Percentiles rank a stretch among this genome's conserved stretches.
Evolutionary conservation across 2,888 invertebrate genomes (phyloP).

Genomic region (Catocala fraxini): DNA sequence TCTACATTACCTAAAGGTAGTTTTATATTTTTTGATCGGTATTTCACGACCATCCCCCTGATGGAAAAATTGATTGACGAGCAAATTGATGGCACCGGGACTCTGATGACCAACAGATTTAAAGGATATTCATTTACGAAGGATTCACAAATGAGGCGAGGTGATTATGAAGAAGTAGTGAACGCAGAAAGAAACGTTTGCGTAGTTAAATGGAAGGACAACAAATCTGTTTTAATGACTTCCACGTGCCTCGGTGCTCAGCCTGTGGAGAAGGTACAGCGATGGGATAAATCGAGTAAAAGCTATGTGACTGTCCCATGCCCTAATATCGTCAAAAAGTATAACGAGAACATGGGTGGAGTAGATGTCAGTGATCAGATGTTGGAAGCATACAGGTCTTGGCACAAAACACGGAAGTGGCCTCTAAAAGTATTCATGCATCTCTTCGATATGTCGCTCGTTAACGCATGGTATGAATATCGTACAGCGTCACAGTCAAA

Average conservation of each 20-base stretch:
- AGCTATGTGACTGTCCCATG: conserved; percentile 15
- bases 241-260: conserved; percentile 21
- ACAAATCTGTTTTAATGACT: conserved; percentile 9
- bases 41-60: too few relatives aligned
- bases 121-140: too few relatives aligned
- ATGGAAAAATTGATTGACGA: too few relatives aligned
- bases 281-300: conserved; percentile 24
- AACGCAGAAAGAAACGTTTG: background rate
- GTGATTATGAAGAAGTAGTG: too few relatives aligned
- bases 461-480: conserved; percentile 19
- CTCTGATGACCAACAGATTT: too few relatives aligned
- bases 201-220: background rate
- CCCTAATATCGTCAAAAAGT: conserved; percentile 16
- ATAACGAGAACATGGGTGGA: conserved; percentile 14
- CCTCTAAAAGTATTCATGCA: conserved; percentile 33
- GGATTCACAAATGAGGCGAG: too few relatives aligned
- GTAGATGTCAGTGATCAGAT: conserved; percentile 29
- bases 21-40: too few relatives aligned
- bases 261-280: conserved; percentile 17
- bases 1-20: too few relatives aligned
- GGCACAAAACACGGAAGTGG: conserved; percentile 28
- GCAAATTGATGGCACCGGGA: too few relatives aligned
- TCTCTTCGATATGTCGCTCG: conserved; percentile 18
- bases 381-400: conserved; percentile 25
- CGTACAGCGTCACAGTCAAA: conserved; percentile 17